These are phyloP conservation scores for Campopleginae sp. DNA, from an alignment of 2,888 invertebrate genomes.

Conservation along the genomic window DNA sequence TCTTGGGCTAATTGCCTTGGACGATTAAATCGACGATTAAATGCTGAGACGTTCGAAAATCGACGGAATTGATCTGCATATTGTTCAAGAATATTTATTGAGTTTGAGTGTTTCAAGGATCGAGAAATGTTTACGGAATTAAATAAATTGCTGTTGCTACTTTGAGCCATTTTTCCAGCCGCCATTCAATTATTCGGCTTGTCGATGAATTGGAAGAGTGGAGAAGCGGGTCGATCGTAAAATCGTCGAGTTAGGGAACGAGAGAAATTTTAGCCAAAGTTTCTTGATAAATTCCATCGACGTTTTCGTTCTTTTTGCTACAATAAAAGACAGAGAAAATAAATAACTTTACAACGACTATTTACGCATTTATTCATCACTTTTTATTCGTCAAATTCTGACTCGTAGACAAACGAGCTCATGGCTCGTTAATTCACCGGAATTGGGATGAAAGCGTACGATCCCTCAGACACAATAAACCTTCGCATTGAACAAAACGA, in stretches of 20 bases:
- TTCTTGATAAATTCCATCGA: slow-evolving; percentile 56
- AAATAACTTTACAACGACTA: neutral
- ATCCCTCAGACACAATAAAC: slow-evolving; percentile 43
- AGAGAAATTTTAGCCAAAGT: slow-evolving; percentile 58
- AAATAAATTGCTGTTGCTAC: slow-evolving; percentile 31
- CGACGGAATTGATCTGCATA: neutral
- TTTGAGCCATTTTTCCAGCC: slow-evolving; percentile 32
- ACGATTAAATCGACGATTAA: neutral
- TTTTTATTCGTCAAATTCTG: slow-evolving; percentile 41
- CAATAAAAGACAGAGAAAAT: neutral
- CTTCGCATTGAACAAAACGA: slow-evolving; percentile 29
- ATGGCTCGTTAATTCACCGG: slow-evolving; percentile 67
- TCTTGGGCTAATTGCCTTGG: slow-evolving; percentile 10
- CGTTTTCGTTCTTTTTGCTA: neutral
- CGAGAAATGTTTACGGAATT: neutral
- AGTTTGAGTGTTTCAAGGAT: neutral
- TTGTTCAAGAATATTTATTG: neutral
- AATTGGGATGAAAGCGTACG: slow-evolving; percentile 65
- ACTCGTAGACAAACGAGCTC: slow-evolving; percentile 62
- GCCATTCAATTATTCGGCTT: slow-evolving; percentile 53
- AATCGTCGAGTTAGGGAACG: slow-evolving; percentile 58
- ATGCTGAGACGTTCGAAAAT: slow-evolving; percentile 1
- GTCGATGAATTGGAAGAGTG: slow-evolving; percentile 64
- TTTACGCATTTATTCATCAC: slow-evolving; percentile 41
- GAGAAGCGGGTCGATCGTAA: slow-evolving; percentile 67